Percentiles rank a stretch among this genome's conserved stretches.
Conservation (phyloP, 2,888 invertebrate species). For the Epinotia nisella region DNA sequence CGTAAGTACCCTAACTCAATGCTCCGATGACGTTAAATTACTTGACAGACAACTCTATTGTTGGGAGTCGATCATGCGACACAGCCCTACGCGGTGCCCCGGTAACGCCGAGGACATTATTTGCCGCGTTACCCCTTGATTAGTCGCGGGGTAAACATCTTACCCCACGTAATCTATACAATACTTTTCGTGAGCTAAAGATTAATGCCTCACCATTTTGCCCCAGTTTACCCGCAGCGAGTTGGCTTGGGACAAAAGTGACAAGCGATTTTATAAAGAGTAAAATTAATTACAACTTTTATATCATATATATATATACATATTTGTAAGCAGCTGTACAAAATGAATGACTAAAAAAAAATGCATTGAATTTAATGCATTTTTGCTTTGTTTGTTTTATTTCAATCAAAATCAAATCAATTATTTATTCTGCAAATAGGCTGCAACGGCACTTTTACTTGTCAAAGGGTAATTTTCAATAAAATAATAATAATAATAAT, state of each 20-base stretch:
- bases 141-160: slow-evolving; percentile 66
- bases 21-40: slow-evolving; percentile 21
- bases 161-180: slow-evolving; percentile 69
- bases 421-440: no score
- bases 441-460: no score
- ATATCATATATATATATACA: background rate
- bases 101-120: slow-evolving; percentile 52
- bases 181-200: slow-evolving; percentile 75
- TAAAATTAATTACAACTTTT: background rate
- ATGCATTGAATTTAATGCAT: no score
- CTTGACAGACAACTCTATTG: slow-evolving; percentile 21
- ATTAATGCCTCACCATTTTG: slow-evolving; percentile 77
- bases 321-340: background rate
- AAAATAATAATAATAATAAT: no score
- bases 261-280: slow-evolving; percentile 10
- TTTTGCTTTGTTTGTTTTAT: background rate
- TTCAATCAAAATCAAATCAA: no score
- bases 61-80: slow-evolving; percentile 36
- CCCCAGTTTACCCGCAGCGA: slow-evolving; percentile 64
- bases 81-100: slow-evolving; percentile 46
- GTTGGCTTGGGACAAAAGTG: slow-evolving; percentile 40
- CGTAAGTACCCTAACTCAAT: slow-evolving; percentile 15
- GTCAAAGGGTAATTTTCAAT: no score
- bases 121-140: slow-evolving; percentile 60
- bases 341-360: background rate